A percentile compares a stretch with the other conserved stretches of the same genome.
Evolutionary conservation across 1,140 invertebrate species (phyloP).

Genomic region (Venustaconcha ellipsiformis): DNA sequence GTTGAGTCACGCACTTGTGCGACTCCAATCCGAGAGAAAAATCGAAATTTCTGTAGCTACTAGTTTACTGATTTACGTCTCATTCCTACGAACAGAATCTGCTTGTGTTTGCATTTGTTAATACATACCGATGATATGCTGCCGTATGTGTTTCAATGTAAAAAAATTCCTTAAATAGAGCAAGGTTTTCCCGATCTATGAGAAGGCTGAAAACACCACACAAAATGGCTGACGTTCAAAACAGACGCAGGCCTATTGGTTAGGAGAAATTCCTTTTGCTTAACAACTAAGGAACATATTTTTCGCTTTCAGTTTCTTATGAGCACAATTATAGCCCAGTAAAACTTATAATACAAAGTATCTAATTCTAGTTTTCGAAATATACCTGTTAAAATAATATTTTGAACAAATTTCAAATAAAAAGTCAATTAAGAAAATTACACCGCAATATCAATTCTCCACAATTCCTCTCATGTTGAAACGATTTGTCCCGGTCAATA

Average conservation of each 20-base stretch:
- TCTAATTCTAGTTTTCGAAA: background rate
- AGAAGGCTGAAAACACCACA: constrained; percentile 30
- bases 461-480: constrained; percentile 28
- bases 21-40: background rate
- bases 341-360: background rate
- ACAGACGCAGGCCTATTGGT: constrained; percentile 49
- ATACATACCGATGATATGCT: constrained; percentile 26
- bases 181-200: constrained; percentile 22
- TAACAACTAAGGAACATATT: background rate
- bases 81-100: constrained; percentile 22
- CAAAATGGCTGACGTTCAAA: constrained; percentile 59
- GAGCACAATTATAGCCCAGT: background rate
- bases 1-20: no score
- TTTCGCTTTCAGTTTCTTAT: constrained; percentile 17
- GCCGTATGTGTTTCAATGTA: constrained; percentile 27
- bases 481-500: constrained; percentile 52
- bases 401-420: constrained; percentile 7
- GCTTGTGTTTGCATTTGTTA: constrained; percentile 7
- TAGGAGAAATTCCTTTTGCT: constrained; percentile 45
- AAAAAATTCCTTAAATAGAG: constrained; percentile 33
- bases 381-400: background rate
- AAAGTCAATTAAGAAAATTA: constrained; percentile 3
- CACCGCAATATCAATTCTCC: constrained; percentile 25
- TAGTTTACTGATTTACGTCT: constrained; percentile 23
- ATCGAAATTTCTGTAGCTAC: constrained; percentile 4